Conservation (phyloP, 2,888 invertebrate species). For the Meta bourneti region DNA sequence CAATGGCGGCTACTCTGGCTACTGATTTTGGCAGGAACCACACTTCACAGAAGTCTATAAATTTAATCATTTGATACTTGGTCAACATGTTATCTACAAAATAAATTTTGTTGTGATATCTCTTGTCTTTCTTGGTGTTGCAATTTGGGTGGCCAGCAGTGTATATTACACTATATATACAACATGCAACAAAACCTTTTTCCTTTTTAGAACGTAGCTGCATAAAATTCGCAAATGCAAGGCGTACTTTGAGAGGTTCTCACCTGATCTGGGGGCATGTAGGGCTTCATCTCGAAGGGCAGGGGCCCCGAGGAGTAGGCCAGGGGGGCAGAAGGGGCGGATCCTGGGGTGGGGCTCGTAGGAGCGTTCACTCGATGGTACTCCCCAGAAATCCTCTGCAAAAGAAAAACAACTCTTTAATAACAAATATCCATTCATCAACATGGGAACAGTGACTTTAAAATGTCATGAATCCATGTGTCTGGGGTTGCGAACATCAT, state of each 20-base stretch:
- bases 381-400: constrained; percentile 66
- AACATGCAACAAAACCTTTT: no score
- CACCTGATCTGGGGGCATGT: constrained; percentile 71
- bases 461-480: background rate
- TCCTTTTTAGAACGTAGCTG: no score
- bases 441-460: background rate
- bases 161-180: no score
- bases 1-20: no score
- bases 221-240: no score
- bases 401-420: background rate
- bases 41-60: no score
- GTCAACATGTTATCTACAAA: no score
- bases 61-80: no score
- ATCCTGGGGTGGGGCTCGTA: constrained; percentile 67
- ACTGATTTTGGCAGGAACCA: no score
- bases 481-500: background rate
- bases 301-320: constrained; percentile 59
- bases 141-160: no score
- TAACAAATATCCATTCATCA: background rate
- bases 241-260: background rate
- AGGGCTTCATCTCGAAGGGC: constrained; percentile 71
- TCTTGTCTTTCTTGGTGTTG: no score
- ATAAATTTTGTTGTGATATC: no score
- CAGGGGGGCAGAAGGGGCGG: constrained; percentile 25
- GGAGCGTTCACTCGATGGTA: constrained; percentile 64